Base-by-base conservation (phyloP, 2,113 vertebrate genomes). In the Aphyosemion australe region DNA sequence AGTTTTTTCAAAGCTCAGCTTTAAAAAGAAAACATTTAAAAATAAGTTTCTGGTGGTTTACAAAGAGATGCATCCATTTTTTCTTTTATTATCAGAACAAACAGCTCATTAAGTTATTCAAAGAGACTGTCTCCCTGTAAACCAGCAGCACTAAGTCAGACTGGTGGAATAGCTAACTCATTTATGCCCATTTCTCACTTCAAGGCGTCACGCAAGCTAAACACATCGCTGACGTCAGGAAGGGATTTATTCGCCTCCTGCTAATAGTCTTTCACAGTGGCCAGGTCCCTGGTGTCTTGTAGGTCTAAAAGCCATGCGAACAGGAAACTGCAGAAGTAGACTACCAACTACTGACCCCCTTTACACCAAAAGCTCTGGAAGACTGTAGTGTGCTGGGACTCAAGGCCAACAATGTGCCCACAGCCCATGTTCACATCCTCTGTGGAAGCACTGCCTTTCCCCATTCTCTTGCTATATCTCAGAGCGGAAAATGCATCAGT, bases 361-460 rank as follows among this genome's bases (percentile, higher is more conserved):
- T 42, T 76, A 77, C 77, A 73, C 78, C 72, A 76, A 84, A 82
- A 84, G 76, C 78, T 74, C 79, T 76, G 61, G 46, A 75, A 80
- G 75, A 74, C 69, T 60, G 65, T 31, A 84, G 73, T 57, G 48
- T 31, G 79, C 84, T 87, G 89, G 84, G 88, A 88, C 72, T 83
- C 92, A 93, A 93, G 91, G 92, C 86, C 90, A 85, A 76, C 83
- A 75, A 76, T 67, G 82, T 78, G 88, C 85, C 84, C 88, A 86
- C 82, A 72, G 84, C 86, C 83, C 78, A 78, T 74, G 81, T 77
- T 86, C 83, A 90, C 84, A 87, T 93, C 92, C 91, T 90, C 78
- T 73, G 65, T 91, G 92, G 88, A 92, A 93, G 84, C 70, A 46
- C 50, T 56, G 79, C 84, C 74, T 79, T 74, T 81, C 81, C 88